phyloP scores from a whole-genome alignment of 2,797 vertebrate genomes.

The Helarctos malayanus region DNA sequence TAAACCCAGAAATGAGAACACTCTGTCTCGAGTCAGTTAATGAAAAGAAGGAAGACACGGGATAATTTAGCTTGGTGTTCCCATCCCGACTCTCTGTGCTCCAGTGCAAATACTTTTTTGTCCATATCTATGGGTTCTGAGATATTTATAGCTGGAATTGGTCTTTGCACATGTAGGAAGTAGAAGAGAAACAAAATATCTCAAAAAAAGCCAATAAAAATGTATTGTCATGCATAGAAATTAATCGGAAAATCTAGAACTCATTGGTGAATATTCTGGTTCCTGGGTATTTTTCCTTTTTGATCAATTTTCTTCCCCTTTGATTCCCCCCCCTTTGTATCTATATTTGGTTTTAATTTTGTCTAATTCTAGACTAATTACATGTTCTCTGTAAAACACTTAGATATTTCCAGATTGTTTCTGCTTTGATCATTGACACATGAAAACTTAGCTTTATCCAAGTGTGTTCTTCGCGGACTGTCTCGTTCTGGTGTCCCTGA shows the following conservation, averaged over 20 bases:
- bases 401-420: neutral
- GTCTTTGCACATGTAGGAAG: neutral
- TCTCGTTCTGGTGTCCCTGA: neutral
- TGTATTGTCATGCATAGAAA: neutral
- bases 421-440: neutral
- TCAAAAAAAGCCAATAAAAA: neutral
- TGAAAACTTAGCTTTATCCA: neutral
- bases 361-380: neutral
- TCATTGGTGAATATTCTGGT: neutral
- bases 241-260: neutral
- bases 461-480: neutral
- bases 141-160: neutral
- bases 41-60: neutral
- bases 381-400: neutral
- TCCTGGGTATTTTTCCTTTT: neutral
- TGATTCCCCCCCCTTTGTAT: neutral
- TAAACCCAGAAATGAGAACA: neutral
- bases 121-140: neutral
- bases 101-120: neutral
- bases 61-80: neutral
- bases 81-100: neutral
- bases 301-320: neutral
- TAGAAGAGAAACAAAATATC: neutral
- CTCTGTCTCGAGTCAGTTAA: neutral
- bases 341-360: neutral